Evolutionary conservation across 2,113 vertebrate species (phyloP), one percentile per base, ranked within the genome.

Genomic region (Chrysochloris asiatica): DNA sequence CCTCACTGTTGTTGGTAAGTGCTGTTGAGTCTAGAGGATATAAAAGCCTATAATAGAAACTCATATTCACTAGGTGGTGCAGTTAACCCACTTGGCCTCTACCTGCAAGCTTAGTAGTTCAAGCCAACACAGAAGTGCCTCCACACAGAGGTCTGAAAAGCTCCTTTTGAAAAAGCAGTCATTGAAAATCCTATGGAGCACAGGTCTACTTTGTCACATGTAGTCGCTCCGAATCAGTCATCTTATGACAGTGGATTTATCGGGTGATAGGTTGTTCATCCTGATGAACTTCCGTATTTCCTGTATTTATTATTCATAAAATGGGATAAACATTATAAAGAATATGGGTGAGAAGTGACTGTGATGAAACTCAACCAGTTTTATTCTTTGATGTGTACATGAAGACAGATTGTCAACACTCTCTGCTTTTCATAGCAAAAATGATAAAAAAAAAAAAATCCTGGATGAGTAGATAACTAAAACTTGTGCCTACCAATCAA

Each of bases 391-490:
- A 13, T 45, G 6, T 83, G n/a, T 19, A 76, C 33, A 47, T 50
- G 69, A 79, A 87, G 69, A 41, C 28, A 79, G 10, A 5, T 45
- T 63, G 22, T 72, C 54, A 86, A 41, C 45, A 54, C 89, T 48
- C 67, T 95, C 12, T 82, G 28, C 41, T 88, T 95, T 89, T 92
- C 63, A 77, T 47, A 91, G 52, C 38, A 87, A 92, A 78, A 12
- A 63, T 63, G 11, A 56, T 33, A 3, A 69, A 21, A 88, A 82
- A 75, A 48, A 16, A 26, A 48, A 80, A 94, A 90, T 83, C 61
- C 50, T 72, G 33, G 47, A 71, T 48, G 61, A 89, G 43, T 30
- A 77, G 71, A 90, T 90, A 94, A 94, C 95, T 94, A 92, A 96
- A 85, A 78, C 13, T 19, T 78, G 8, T 8, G 10, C 6, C 1